Percentiles rank a stretch among this genome's conserved stretches.
These are phyloP conservation scores for Tricholauxania praeusta DNA, from an alignment of 2,888 invertebrate species.

Conservation along the genomic window DNA sequence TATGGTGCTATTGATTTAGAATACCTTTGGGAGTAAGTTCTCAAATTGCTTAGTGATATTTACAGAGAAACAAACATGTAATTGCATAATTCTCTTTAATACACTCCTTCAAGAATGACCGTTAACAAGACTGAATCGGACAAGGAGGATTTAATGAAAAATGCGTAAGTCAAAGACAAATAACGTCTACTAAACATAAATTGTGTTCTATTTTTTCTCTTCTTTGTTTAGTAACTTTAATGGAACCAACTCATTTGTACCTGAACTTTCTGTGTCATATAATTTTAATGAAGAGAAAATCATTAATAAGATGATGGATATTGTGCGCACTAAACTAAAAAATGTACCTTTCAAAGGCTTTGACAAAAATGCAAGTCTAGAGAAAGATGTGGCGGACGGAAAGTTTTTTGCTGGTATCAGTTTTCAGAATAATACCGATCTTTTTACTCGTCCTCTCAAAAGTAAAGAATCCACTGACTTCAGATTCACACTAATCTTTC, in stretches of 20 bases:
- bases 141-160: too few species aligned
- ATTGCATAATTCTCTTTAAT: too few species aligned
- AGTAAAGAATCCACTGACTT: too few species aligned
- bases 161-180: too few species aligned
- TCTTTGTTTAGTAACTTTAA: not conserved
- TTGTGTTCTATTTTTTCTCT: not conserved
- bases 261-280: constrained; percentile 2
- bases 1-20: not conserved
- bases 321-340: not conserved
- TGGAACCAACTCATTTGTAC: constrained; percentile 17
- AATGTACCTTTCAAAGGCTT: not conserved
- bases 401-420: constrained; percentile 25
- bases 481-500: constrained; percentile 39
- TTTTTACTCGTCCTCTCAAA: too few species aligned
- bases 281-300: not conserved
- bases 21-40: constrained; percentile 8
- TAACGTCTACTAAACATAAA: too few species aligned
- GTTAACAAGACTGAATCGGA: fast-evolving
- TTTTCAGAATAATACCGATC: not conserved
- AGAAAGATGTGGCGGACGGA: not conserved
- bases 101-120: too few species aligned
- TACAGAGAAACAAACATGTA: too few species aligned
- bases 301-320: constrained; percentile 1
- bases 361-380: not conserved
- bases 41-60: too few species aligned